phyloP scores from a whole-genome alignment of 2,797 vertebrate species.

The Macropodus opercularis region DNA sequence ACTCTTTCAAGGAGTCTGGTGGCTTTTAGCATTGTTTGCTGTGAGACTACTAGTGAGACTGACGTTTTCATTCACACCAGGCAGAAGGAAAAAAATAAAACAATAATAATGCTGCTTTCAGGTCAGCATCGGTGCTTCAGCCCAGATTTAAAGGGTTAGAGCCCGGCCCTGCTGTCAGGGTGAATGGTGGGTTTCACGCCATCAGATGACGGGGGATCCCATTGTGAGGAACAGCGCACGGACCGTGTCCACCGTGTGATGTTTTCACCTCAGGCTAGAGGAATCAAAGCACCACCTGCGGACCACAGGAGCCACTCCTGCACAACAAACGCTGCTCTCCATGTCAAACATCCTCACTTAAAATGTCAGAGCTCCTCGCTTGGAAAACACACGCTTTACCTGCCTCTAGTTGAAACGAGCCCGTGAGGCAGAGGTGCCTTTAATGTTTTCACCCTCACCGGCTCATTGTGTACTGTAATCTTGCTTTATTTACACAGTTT shows the following conservation, averaged over 20 bases:
- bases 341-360: constrained; percentile 39
- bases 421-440: constrained; percentile 1
- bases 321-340: constrained; percentile 39
- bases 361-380: constrained; percentile 51
- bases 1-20: constrained; percentile 7
- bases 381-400: constrained; percentile 3
- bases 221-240: constrained; percentile 37
- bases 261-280: constrained; percentile 53
- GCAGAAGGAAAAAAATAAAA: background rate
- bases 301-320: constrained; percentile 40
- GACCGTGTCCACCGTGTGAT: constrained; percentile 44
- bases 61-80: constrained; percentile 24
- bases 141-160: constrained; percentile 17
- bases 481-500: constrained; percentile 13
- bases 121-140: background rate
- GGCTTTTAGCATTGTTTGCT: constrained; percentile 16
- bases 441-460: constrained; percentile 14
- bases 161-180: constrained; percentile 34
- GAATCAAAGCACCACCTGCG: constrained; percentile 68
- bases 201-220: constrained; percentile 43
- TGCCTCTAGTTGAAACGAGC: constrained; percentile 1
- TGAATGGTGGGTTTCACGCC: constrained; percentile 39
- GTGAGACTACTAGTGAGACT: constrained; percentile 13
- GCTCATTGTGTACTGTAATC: background rate
- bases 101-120: constrained; percentile 11